Percentiles rank a stretch among this genome's conserved stretches.
These are phyloP conservation scores for Vireo altiloquus DNA, from an alignment of 2,113 vertebrate species.

Conservation along the genomic window DNA sequence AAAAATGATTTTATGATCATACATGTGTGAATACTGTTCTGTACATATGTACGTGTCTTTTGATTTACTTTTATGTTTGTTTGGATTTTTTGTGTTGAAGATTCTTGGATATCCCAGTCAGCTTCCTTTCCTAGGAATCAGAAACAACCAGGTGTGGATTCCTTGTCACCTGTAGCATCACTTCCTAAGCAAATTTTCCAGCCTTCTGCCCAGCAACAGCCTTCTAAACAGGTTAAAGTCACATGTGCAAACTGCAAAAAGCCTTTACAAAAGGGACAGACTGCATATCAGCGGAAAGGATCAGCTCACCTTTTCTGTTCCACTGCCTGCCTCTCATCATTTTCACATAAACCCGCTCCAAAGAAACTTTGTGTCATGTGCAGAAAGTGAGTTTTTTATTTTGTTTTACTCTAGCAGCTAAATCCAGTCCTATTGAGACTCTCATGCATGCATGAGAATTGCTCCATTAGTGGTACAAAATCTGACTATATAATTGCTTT, in stretches of 20 bases:
- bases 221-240: constrained; percentile 93
- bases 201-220: constrained; percentile 83
- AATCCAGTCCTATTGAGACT: neutral
- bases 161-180: constrained; percentile 87
- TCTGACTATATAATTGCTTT: neutral
- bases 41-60: neutral
- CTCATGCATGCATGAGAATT: neutral
- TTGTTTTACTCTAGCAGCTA: neutral
- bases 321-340: constrained; percentile 93
- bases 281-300: constrained; percentile 96
- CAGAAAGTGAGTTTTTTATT: constrained; percentile 83
- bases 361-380: constrained; percentile 99
- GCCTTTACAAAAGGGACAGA: constrained; percentile 95
- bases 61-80: neutral
- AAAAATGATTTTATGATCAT: neutral
- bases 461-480: neutral
- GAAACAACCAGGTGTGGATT: constrained; percentile 92
- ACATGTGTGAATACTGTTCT: neutral
- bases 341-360: constrained; percentile 96
- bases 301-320: constrained; percentile 97
- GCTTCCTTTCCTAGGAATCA: constrained; percentile 96
- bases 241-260: constrained; percentile 98
- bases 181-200: constrained; percentile 91
- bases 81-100: constrained; percentile 71
- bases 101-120: constrained; percentile 97